Evolutionary conservation across 1,140 invertebrate species (phyloP), one percentile per base, ranked within the genome.

Genomic region (Aphis craccivora): DNA sequence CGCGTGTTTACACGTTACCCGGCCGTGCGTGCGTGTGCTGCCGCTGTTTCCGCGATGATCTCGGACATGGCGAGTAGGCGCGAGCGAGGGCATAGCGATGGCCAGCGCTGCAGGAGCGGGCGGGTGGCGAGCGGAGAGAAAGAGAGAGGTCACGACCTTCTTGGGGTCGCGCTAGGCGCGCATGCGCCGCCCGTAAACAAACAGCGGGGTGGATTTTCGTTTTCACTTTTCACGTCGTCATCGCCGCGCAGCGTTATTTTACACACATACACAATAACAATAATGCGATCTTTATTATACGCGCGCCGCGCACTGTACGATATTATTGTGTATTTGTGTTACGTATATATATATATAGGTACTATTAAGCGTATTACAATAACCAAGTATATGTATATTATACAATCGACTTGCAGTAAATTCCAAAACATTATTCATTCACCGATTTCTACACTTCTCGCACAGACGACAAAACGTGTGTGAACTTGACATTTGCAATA

Each of bases 201-300:
- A 45, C 84, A 45, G 37, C 43, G 48, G 87, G 87, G 87, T 35
- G 20, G n/a, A 53, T 89, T 55, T 89, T 37, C 87, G 87, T 89
- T 89, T 89, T 89, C 87, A 89, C 87, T 89, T 89, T 89, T 89
- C 35, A 88, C 87, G 87, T 37, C 30, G 45, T 43, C 45, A 30
- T 51, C 48, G 87, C 45, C 30, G 30, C 45, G 25, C 11, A 14
- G 86, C 30, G 43, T 45, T 83, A 8, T 83, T 83, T 37, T 8
- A 83, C 81, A 83, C 6, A 81, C 35, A 84, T 40, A 37, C 20
- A 40, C 67, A 76, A 40, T 1, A 14, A 22, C 23, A 53, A 53
- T 76, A 30, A 25, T 60, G n/a, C 9, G 60, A 76, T 76, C n/a
- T n/a, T 76, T 35, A 67, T 67, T 67, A n/a, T 6, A 76, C 60